phyloP scores from a whole-genome alignment of 2,797 vertebrate genomes.

The Catharus ustulatus region DNA sequence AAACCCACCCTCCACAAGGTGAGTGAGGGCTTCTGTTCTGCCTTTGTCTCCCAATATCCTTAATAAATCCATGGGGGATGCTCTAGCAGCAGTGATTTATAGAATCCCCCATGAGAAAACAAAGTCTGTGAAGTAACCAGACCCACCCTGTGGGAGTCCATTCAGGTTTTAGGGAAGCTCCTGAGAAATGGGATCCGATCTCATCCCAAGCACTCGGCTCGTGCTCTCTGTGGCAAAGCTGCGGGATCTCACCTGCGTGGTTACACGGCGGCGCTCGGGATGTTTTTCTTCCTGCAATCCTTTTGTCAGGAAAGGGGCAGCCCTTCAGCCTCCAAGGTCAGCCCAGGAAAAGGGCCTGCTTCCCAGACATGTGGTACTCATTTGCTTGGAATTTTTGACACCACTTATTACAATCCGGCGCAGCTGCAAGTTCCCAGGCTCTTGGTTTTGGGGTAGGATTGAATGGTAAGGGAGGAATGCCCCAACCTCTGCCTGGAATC shows the following conservation, averaged over 20 bases:
- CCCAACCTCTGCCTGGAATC: neutral
- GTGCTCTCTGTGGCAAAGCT: neutral
- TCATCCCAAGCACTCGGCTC: rapidly evolving
- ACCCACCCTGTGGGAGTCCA: neutral
- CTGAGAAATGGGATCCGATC: neutral
- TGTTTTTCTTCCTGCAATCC: neutral
- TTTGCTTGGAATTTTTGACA: conserved; percentile 41
- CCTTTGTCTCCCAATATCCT: neutral
- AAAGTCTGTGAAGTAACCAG: neutral
- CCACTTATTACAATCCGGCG: rapidly evolving
- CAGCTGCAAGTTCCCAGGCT: neutral
- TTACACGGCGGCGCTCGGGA: rapidly evolving
- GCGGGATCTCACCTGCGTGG: rapidly evolving
- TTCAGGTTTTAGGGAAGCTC: neutral
- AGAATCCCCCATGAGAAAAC: neutral
- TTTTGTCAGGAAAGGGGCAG: conserved; percentile 4
- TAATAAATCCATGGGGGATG: neutral
- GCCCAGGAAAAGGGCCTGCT: neutral
- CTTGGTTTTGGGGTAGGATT: neutral
- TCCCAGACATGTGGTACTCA: conserved; percentile 1
- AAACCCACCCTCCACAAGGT: neutral
- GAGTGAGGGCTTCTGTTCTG: neutral
- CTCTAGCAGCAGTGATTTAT: neutral
- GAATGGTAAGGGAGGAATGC: neutral
- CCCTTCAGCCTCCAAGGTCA: neutral